These are phyloP conservation scores for Pomatorhinus ruficollis DNA, from an alignment of 2,113 vertebrate species.

Conservation along the genomic window DNA sequence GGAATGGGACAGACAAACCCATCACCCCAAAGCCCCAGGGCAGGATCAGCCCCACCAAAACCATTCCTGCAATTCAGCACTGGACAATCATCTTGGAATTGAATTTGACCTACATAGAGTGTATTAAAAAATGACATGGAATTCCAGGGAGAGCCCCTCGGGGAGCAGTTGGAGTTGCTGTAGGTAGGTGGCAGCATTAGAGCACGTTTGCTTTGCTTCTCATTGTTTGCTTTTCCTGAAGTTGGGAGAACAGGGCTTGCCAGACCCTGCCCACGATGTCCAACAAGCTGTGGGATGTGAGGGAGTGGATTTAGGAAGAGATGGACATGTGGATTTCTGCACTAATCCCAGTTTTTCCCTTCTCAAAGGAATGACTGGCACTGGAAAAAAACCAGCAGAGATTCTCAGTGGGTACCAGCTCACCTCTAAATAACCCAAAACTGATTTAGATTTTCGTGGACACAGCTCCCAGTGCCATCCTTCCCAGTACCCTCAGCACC, in stretches of 20 bases:
- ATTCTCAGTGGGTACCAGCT: neutral
- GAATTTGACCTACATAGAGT: neutral
- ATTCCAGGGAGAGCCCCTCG: neutral
- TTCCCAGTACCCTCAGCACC: neutral
- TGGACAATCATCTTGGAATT: neutral
- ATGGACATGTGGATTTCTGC: neutral
- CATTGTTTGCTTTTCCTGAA: neutral
- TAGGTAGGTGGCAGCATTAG: conserved; percentile 59
- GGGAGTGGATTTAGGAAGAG: neutral
- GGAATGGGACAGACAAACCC: neutral
- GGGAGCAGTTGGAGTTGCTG: neutral
- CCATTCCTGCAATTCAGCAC: neutral
- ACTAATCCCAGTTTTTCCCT: neutral
- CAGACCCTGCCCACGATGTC: neutral
- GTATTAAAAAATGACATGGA: accelerated
- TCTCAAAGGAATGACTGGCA: neutral
- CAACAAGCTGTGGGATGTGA: neutral
- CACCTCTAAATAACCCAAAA: neutral
- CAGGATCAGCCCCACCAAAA: neutral
- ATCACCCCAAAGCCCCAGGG: neutral
- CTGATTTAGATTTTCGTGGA: accelerated
- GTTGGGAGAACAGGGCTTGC: neutral
- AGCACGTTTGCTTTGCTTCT: neutral
- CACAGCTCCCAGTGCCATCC: accelerated
- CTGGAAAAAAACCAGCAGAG: neutral